A percentile compares a stretch with the other conserved stretches of the same genome.
These are phyloP conservation scores for Drosophila trapezifrons DNA, from an alignment of 1,140 invertebrate species.

Conservation along the genomic window DNA sequence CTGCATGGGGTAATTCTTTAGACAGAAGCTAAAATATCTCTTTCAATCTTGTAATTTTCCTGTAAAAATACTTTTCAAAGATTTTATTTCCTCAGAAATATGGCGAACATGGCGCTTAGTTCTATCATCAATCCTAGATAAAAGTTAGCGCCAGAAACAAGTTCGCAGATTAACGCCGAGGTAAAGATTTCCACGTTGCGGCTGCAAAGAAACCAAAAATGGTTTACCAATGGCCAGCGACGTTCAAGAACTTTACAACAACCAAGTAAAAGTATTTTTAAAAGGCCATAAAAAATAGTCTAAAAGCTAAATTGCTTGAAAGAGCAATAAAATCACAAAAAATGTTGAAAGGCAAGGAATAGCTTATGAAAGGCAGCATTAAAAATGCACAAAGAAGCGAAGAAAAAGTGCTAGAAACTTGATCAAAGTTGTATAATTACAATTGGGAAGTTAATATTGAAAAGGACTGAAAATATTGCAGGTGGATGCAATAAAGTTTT, in stretches of 20 bases:
- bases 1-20: neutral
- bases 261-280: neutral
- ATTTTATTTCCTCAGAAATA: neutral
- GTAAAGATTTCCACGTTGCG: constrained; percentile 72
- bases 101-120: constrained; percentile 46
- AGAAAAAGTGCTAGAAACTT: neutral
- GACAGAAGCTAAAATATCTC: neutral
- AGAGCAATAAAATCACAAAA: neutral
- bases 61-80: neutral
- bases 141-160: constrained; percentile 6
- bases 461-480: neutral
- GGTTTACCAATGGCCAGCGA: constrained; percentile 36
- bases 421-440: constrained; percentile 4
- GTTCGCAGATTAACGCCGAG: constrained; percentile 63
- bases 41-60: neutral
- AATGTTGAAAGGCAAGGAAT: neutral
- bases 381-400: neutral
- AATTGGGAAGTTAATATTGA: neutral
- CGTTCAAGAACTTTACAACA: constrained; percentile 76
- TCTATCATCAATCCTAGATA: constrained; percentile 16
- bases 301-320: neutral
- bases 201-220: constrained; percentile 27
- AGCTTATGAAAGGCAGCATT: neutral
- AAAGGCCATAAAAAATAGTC: constrained; percentile 7
- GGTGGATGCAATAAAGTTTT: neutral